These are phyloP conservation scores for Deilephila porcellus DNA, from an alignment of 2,888 invertebrate genomes.

Conservation along the genomic window DNA sequence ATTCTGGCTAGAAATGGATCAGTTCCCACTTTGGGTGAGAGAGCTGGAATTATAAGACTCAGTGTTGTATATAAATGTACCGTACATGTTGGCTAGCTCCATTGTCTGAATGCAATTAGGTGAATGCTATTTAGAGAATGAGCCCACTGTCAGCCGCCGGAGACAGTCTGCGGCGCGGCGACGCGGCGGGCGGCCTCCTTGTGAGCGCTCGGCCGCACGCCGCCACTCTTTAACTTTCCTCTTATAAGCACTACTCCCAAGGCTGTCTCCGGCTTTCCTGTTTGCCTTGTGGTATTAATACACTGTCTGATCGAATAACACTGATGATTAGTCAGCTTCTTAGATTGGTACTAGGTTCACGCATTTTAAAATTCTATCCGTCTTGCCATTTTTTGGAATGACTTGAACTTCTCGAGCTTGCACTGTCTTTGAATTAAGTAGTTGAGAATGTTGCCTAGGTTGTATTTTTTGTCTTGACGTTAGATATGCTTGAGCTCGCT, in stretches of 20 bases:
- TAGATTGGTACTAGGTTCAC: conserved; percentile 56
- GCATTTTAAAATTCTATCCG: conserved; percentile 49
- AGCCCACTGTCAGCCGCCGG: conserved; percentile 70
- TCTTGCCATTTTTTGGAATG: conserved; percentile 71
- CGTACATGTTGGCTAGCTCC: conserved; percentile 76
- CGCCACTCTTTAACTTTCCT: not conserved
- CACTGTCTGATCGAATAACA: conserved; percentile 59
- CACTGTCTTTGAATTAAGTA: conserved; percentile 74
- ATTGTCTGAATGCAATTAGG: conserved; percentile 81
- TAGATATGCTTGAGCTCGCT: conserved; percentile 41
- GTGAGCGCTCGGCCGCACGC: not conserved
- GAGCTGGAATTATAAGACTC: conserved; percentile 78
- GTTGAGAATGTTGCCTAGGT: conserved; percentile 77
- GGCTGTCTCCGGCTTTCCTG: conserved; percentile 71
- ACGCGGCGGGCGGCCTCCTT: not conserved
- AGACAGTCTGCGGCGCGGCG: conserved; percentile 61
- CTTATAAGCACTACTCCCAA: conserved; percentile 33
- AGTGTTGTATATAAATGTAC: conserved; percentile 75
- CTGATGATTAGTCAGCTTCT: conserved; percentile 70
- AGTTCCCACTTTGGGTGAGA: conserved; percentile 87
- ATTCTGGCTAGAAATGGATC: conserved; percentile 87
- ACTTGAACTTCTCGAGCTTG: conserved; percentile 69
- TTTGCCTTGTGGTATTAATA: conserved; percentile 60
- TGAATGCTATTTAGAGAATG: conserved; percentile 82
- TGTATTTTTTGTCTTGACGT: conserved; percentile 68